These are phyloP conservation scores for Netelia virgata DNA, from an alignment of 2,888 invertebrate species.

Conservation along the genomic window DNA sequence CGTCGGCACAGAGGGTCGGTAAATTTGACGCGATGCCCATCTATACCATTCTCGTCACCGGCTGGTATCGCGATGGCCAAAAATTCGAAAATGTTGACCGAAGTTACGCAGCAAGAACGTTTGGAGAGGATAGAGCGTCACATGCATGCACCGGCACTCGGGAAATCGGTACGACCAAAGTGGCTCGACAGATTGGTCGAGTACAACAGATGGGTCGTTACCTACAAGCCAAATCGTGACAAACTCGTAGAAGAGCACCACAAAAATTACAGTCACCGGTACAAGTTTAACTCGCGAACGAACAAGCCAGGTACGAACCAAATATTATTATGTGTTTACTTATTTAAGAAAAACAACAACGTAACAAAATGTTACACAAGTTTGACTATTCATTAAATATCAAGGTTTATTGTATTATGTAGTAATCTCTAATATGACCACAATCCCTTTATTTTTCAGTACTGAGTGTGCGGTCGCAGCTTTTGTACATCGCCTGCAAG, in stretches of 20 bases:
- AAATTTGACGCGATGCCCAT: conserved; percentile 85
- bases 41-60: conserved; percentile 86
- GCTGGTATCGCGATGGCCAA: conserved; percentile 85
- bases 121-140: conserved; percentile 86
- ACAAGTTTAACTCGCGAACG: conserved; percentile 78
- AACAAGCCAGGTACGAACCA: conserved; percentile 80
- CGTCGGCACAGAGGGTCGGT: conserved; percentile 84
- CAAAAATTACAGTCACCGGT: conserved; percentile 78
- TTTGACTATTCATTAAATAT: too few species aligned
- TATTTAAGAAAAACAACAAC: too few species aligned
- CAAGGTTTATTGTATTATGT: neutral
- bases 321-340: neutral
- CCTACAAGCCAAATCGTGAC: conserved; percentile 81
- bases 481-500: conserved; percentile 86
- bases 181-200: conserved; percentile 79
- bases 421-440: neutral
- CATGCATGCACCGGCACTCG: conserved; percentile 84
- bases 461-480: conserved; percentile 83
- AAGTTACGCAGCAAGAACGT: conserved; percentile 85
- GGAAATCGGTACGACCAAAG: conserved; percentile 77
- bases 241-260: conserved; percentile 65
- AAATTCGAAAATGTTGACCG: conserved; percentile 85
- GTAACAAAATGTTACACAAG: too few species aligned
- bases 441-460: conserved; percentile 71
- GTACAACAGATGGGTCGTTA: conserved; percentile 80